A percentile compares a stretch with the other conserved stretches of the same genome.
Evolutionary conservation across 1,140 invertebrate genomes (phyloP).

Genomic region (Drosophila pseudoobscura): DNA sequence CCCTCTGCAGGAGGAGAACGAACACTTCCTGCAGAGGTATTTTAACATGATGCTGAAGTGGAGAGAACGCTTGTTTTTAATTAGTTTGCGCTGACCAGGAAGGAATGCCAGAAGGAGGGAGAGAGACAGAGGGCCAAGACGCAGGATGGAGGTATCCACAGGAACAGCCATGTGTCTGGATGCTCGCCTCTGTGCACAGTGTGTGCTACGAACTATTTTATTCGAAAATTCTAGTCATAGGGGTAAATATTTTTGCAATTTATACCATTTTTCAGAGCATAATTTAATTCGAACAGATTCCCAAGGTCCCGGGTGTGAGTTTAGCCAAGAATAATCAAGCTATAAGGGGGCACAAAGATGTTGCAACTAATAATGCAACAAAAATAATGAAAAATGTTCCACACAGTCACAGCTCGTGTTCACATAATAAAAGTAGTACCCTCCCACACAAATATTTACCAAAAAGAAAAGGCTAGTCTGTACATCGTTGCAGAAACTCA

Average conservation of each 20-base stretch:
- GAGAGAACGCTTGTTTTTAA: conserved; percentile 57
- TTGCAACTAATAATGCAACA: no score
- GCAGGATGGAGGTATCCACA: neutral
- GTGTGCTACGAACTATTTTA: conserved; percentile 37
- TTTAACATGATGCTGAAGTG: conserved; percentile 57
- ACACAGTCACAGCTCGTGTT: no score
- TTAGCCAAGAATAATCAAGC: no score
- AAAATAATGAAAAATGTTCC: no score
- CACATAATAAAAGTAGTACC: no score
- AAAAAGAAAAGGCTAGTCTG: no score
- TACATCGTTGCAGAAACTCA: no score
- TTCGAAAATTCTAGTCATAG: conserved; percentile 46
- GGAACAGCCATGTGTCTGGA: no score
- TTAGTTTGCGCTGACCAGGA: conserved; percentile 56
- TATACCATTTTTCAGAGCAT: conserved; percentile 32
- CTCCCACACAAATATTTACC: no score
- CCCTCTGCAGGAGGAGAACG: neutral
- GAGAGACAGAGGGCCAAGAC: neutral
- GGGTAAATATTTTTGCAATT: conserved; percentile 41
- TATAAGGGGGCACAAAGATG: no score
- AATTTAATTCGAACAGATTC: conserved; percentile 13
- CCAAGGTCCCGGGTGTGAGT: no score
- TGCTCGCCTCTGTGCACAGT: neutral
- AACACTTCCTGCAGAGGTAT: conserved; percentile 30
- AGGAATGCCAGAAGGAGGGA: conserved; percentile 21